phyloP scores from a whole-genome alignment of 64 coral and sea anemone species.

The Montipora efflorescens region DNA sequence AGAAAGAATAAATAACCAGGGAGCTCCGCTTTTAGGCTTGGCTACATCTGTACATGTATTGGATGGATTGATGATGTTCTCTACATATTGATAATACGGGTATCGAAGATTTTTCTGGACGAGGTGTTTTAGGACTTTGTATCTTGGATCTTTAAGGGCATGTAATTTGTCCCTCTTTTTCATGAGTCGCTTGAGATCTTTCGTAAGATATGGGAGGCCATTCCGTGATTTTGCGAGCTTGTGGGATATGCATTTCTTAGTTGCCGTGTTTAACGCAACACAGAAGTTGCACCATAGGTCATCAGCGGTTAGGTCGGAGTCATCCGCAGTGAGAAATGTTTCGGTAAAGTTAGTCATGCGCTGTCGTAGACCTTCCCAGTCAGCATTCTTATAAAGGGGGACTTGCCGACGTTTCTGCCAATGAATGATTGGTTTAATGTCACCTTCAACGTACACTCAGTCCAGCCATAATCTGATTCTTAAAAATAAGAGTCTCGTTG shows the following conservation, averaged over 20 bases:
- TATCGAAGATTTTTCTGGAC: too few relatives aligned
- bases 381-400: slow-evolving; percentile 41
- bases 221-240: slow-evolving; percentile 30
- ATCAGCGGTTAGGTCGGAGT: too few relatives aligned
- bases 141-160: slow-evolving; percentile 12
- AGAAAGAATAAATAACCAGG: too few relatives aligned
- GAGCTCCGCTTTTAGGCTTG: too few relatives aligned
- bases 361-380: slow-evolving; percentile 48
- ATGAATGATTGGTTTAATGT: too few relatives aligned
- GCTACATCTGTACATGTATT: too few relatives aligned
- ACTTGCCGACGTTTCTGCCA: neutral
- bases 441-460: neutral
- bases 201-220: neutral
- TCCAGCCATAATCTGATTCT: neutral
- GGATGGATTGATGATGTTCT: too few relatives aligned
- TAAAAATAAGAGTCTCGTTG: slow-evolving; percentile 3
- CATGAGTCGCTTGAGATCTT: slow-evolving; percentile 15
- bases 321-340: slow-evolving; percentile 12
- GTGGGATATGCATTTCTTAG: slow-evolving; percentile 24
- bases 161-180: slow-evolving; percentile 15
- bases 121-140: too few relatives aligned
- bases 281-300: neutral
- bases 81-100: too few relatives aligned
- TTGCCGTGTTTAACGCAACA: slow-evolving; percentile 11
- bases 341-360: slow-evolving; percentile 54